These are phyloP conservation scores for Corythucha ciliata DNA, from an alignment of 2,888 invertebrate genomes.

Conservation along the genomic window DNA sequence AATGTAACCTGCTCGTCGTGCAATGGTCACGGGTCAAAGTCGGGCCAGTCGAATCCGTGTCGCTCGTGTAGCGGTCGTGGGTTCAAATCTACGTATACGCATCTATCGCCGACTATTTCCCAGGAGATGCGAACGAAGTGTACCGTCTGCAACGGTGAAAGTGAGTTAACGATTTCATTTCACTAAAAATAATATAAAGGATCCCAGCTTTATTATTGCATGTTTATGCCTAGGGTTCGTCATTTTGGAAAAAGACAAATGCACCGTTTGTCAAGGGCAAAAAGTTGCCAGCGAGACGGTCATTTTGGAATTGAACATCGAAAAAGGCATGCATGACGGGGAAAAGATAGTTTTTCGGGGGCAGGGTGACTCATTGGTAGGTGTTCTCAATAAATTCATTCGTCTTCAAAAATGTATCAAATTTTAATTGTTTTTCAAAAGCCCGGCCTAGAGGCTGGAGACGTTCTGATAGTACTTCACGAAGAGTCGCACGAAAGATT, in stretches of 20 bases:
- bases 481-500: constrained; percentile 71
- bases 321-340: constrained; percentile 79
- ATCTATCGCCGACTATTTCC: constrained; percentile 43
- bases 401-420: background rate
- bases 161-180: constrained; percentile 9
- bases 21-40: constrained; percentile 64
- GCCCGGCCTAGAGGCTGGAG: constrained; percentile 56
- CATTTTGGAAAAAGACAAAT: constrained; percentile 72
- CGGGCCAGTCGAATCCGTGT: constrained; percentile 57
- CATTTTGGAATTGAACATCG: constrained; percentile 76
- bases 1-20: constrained; percentile 70
- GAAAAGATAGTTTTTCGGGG: constrained; percentile 77
- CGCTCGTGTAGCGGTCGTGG: constrained; percentile 69
- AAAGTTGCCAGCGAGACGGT: constrained; percentile 75
- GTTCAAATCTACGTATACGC: constrained; percentile 61
- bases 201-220: background rate
- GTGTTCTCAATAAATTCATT: constrained; percentile 22
- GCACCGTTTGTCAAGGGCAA: constrained; percentile 70
- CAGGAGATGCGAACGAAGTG: constrained; percentile 36
- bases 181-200: background rate
- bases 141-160: constrained; percentile 41
- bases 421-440: background rate
- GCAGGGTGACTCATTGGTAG: constrained; percentile 74
- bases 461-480: constrained; percentile 78
- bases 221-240: constrained; percentile 61